Conservation (phyloP, 2,888 invertebrate species). For the Plagodis pulveraria region DNA sequence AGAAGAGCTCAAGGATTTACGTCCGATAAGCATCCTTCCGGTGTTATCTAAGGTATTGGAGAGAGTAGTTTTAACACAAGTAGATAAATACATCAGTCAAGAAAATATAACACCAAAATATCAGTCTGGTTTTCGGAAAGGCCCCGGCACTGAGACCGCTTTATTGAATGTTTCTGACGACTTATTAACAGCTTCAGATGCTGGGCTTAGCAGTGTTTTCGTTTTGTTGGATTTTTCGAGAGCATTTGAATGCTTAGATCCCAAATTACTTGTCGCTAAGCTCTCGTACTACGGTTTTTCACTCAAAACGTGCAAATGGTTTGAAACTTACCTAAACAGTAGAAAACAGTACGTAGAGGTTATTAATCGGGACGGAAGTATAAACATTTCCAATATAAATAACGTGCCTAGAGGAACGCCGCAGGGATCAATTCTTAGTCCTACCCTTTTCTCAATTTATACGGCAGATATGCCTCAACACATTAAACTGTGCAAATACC, state of each 20-base stretch:
- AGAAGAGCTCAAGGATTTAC: neutral
- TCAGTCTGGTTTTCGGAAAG: too few relatives aligned
- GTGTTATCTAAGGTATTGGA: neutral
- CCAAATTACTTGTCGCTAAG: neutral
- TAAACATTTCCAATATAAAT: neutral
- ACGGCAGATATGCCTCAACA: slow-evolving; percentile 12
- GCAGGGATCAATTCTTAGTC: neutral
- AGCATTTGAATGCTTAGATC: slow-evolving; percentile 1
- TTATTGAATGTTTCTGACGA: neutral
- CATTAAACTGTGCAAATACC: slow-evolving; percentile 5
- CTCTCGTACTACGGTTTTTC: too few relatives aligned
- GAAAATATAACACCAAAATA: neutral
- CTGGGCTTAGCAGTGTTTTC: neutral
- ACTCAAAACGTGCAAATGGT: too few relatives aligned
- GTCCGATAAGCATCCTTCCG: neutral
- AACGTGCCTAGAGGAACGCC: neutral
- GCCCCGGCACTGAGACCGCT: too few relatives aligned
- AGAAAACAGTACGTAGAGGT: neutral
- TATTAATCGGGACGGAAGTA: neutral
- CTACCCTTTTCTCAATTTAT: slow-evolving; percentile 5
- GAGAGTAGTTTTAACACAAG: neutral
- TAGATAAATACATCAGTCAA: neutral
- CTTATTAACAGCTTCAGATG: neutral
- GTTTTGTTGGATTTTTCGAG: neutral
- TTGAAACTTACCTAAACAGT: too few relatives aligned